Percentiles rank a stretch among this genome's conserved stretches.
Conservation (phyloP, 2,888 invertebrate species). For the Gortyna flavago region DNA sequence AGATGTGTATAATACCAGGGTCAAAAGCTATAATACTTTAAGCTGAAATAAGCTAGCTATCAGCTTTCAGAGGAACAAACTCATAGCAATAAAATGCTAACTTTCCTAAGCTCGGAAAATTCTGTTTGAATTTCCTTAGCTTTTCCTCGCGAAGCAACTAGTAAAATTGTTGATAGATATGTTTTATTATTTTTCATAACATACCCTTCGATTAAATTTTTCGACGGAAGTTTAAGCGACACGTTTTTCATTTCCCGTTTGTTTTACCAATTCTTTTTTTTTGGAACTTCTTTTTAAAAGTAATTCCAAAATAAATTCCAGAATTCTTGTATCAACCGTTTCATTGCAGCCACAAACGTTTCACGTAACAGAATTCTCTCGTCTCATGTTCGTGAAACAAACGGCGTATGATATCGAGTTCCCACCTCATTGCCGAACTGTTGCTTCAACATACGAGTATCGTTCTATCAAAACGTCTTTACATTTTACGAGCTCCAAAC, state of each 20-base stretch:
- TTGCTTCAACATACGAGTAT: slow-evolving; percentile 56
- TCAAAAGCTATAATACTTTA: not conserved
- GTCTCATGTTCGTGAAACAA: slow-evolving; percentile 56
- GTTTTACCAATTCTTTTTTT: not conserved
- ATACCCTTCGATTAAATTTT: not conserved
- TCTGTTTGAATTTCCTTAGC: not conserved
- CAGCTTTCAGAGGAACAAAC: slow-evolving; percentile 1
- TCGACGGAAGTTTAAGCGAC: not conserved
- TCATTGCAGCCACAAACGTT: slow-evolving; percentile 7
- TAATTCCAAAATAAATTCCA: not conserved
- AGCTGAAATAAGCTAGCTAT: not conserved
- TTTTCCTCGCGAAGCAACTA: not conserved
- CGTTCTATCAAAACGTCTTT: slow-evolving; percentile 59
- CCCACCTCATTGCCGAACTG: slow-evolving; percentile 64
- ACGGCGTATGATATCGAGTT: slow-evolving; percentile 64
- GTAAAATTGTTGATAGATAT: not conserved
- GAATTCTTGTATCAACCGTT: not conserved
- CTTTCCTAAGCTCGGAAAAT: not conserved
- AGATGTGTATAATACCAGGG: not conserved
- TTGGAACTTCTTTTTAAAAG: not conserved
- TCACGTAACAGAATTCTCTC: slow-evolving; percentile 41
- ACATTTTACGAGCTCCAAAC: slow-evolving; percentile 58
- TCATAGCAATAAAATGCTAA: not conserved
- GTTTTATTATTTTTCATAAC: not conserved
- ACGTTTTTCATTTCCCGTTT: too few relatives aligned